A percentile compares a stretch with the other conserved stretches of the same genome.
Evolutionary conservation across 1,140 invertebrate genomes (phyloP).

Genomic region (Adelges cooleyi): DNA sequence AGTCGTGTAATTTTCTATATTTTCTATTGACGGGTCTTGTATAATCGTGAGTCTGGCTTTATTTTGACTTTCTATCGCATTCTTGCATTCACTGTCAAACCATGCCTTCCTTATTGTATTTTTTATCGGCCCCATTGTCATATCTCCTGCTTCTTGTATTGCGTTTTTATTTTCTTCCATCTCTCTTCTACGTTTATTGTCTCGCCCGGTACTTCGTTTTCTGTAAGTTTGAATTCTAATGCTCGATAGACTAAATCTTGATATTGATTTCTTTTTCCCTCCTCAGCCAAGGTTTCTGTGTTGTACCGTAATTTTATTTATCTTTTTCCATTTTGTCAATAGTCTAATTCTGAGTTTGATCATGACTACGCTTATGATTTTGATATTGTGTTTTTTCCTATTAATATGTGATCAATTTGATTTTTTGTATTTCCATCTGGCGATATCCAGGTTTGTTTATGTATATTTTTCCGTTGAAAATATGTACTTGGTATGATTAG

Average conservation of each 20-base stretch:
- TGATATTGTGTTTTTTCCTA: not conserved
- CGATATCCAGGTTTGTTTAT: not conserved
- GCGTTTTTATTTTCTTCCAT: not conserved
- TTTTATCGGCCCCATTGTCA: not conserved
- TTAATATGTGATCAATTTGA: constrained; percentile 5
- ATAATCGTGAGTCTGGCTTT: not conserved
- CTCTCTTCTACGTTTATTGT: not conserved
- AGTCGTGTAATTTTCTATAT: not conserved
- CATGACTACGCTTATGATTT: not conserved
- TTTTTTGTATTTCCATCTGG: not conserved
- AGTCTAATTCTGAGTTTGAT: not conserved
- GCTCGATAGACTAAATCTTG: not conserved
- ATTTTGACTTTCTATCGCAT: not conserved
- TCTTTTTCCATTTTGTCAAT: not conserved
- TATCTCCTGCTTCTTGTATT: not conserved
- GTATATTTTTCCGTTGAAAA: not conserved
- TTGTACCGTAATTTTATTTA: not conserved
- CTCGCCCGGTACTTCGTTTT: not conserved
- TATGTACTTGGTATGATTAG: not conserved
- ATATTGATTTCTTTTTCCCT: not conserved
- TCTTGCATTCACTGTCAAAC: not conserved
- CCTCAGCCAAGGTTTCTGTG: not conserved
- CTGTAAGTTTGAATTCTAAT: not conserved
- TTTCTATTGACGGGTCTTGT: not conserved
- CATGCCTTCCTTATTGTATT: not conserved